Base-by-base conservation (phyloP, 1,140 invertebrate genomes). In the Diachasmimorpha longicaudata region DNA sequence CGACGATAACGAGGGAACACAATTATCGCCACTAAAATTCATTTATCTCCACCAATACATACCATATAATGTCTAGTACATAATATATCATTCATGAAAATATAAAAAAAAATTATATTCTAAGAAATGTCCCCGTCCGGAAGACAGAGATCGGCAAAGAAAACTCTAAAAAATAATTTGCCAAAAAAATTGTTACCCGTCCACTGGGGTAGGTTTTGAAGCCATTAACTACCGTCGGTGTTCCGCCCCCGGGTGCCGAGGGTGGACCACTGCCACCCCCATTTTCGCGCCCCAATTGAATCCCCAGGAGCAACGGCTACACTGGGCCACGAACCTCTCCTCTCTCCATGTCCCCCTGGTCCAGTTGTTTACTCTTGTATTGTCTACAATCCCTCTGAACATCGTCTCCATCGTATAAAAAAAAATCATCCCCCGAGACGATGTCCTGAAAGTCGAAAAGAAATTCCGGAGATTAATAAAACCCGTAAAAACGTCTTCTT, bases 331-430 rank as follows among this genome's bases (percentile, higher is more conserved):
- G 78, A 42, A 85, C 83, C 85, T 87, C 86, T 77, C 75, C 52
- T 5, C 14, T 19, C 2, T 14, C 77, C 79, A 85, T 89, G 80
- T 31, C 74, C 36, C 78, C 86, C 86, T 88, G 84, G 76, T 88
- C 82, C 74, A 63, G 82, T 88, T 89, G 88, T 88, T 89, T 89
- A 88, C 87, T 83, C 80, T 86, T 87, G 83, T 88, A 88, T 88
- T 87, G 84, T 88, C 85, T 78, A 77, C 77, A 81, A 78, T 46
- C 14, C 5, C 13, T 31, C 31, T 10, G 13, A 44, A 71, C 37
- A 31, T 55, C 44, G 14, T 37, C 9, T 14, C 21, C 16, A 1
- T 10, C 25, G n/a, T 10, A 36, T 19, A 9, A 71, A 10, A 36
- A 16, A 71, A 55, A 55, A 25, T 14, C 1, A 37, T 2, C 9